Evolutionary conservation across 2,797 vertebrate species (phyloP), one percentile per base, ranked within the genome.

Genomic region (Phrynocephalus guinanensis): DNA sequence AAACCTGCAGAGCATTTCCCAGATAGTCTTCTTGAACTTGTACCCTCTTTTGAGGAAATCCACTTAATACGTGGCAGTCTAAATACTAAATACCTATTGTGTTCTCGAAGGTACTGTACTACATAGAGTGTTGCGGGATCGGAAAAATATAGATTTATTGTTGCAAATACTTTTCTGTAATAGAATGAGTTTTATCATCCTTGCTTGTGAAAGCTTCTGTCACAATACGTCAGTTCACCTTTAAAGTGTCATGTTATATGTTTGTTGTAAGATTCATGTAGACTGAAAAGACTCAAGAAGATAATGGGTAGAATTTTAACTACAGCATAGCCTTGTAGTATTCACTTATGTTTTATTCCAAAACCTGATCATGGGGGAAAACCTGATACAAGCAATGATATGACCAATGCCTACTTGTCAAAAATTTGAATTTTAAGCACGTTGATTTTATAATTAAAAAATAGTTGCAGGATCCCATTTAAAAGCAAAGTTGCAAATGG

Each of bases 281-380:
- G 60, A 73, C 20, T n/a, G 30, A 80, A 70, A 66, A 56, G 24
- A 60, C 22, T 18, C 18, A n/a, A 68, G 77, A 44, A 77, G 8
- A 11, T 60, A n/a, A 28, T 56, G 38, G 66, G 22, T 18, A 20
- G 24, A 52, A 52, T 79, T 71, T 79, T 24, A 84, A 50, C 5
- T 60, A 72, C 13, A 44, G 13, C 52, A 48, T 80, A 84, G 0
- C 7, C 6, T 30, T 0, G 28, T 52, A 18, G 16, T 67, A 18
- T 56, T 52, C n/a, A 73, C 33, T 52, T 75, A 15, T 75, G 38
- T 38, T 82, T 63, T 13, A 6, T 3, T 83, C 15, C 11, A 50
- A 82, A 71, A 79, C 52, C 30, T 87, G 50, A 67, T 66, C 44
- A 50, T 0, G 1, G 22, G 50, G 60, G 86, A 87, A 88, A 86